Conservation (phyloP, 2,888 invertebrate species). For the Clistopyga incitator region DNA sequence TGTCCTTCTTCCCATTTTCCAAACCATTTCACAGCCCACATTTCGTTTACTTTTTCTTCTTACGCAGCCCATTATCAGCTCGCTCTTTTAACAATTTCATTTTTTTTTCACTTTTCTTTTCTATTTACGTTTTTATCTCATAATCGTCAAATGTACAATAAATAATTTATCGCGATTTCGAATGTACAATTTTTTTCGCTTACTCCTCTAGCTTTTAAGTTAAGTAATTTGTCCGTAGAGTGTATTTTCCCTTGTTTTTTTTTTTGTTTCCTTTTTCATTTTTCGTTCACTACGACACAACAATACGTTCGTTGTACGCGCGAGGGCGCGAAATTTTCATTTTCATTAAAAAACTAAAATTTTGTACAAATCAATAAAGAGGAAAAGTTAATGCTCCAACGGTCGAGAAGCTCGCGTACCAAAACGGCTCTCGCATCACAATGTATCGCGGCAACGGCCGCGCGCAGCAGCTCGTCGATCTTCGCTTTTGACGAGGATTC, state of each 20-base stretch:
- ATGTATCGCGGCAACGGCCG: slow-evolving; percentile 21
- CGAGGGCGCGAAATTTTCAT: slow-evolving; percentile 17
- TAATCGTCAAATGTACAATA: slow-evolving; percentile 80
- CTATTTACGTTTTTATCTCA: slow-evolving; percentile 58
- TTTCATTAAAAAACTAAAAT: slow-evolving; percentile 65
- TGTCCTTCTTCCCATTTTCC: slow-evolving; percentile 63
- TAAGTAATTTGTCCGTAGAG: slow-evolving; percentile 80
- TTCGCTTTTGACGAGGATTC: slow-evolving; percentile 19
- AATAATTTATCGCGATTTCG: slow-evolving; percentile 80
- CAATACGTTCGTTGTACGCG: slow-evolving; percentile 55
- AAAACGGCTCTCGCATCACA: slow-evolving; percentile 43
- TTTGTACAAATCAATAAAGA: slow-evolving; percentile 77
- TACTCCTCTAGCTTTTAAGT: slow-evolving; percentile 64
- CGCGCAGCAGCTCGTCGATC: slow-evolving; percentile 21
- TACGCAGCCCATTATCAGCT: slow-evolving; percentile 41
- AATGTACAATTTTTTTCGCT: slow-evolving; percentile 79
- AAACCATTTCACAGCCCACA: slow-evolving; percentile 82
- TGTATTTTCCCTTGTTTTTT: slow-evolving; percentile 48
- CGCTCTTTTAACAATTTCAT: slow-evolving; percentile 64
- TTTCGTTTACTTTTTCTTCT: slow-evolving; percentile 76
- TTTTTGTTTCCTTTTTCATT: slow-evolving; percentile 11
- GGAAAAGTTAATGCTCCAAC: slow-evolving; percentile 43
- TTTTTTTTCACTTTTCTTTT: slow-evolving; percentile 54
- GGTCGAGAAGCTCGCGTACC: slow-evolving; percentile 23
- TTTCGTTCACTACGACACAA: slow-evolving; percentile 54